These are phyloP conservation scores for Ophthalmolycus amberensis DNA, from an alignment of 2,113 vertebrate species.

Conservation along the genomic window DNA sequence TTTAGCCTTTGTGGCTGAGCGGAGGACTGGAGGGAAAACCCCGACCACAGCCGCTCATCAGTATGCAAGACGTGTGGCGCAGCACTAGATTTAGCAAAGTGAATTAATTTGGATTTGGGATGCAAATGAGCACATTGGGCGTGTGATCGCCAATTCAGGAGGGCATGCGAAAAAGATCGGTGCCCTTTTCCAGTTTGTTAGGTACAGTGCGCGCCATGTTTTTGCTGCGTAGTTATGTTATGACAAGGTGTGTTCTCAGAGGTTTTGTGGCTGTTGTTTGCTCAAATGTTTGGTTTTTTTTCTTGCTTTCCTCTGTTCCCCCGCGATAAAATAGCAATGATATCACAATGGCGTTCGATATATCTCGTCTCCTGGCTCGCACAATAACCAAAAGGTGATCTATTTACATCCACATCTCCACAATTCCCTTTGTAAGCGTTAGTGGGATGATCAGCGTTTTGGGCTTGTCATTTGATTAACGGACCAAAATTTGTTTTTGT, in stretches of 20 bases:
- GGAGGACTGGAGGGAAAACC: conserved; percentile 84
- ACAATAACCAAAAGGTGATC: conserved; percentile 70
- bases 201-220: conserved; percentile 37
- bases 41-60: conserved; percentile 86
- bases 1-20: conserved; percentile 69
- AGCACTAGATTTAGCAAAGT: conserved; percentile 96
- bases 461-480: conserved; percentile 97
- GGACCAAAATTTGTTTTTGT: conserved; percentile 88
- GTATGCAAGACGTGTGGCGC: conserved; percentile 94
- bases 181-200: conserved; percentile 68
- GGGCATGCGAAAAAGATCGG: conserved; percentile 82
- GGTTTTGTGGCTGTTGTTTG: conserved; percentile 11
- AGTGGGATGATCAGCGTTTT: conserved; percentile 86
- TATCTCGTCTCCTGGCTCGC: conserved; percentile 45
- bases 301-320: conserved; percentile 70
- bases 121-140: conserved; percentile 95
- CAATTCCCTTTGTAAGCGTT: conserved; percentile 93
- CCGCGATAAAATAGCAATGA: conserved; percentile 30
- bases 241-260: conserved; percentile 35
- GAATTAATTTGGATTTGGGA: conserved; percentile 99
- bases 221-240: conserved; percentile 50
- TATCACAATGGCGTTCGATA: conserved; percentile 49
- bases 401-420: conserved; percentile 92
- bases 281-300: conserved; percentile 7
- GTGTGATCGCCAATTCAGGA: conserved; percentile 92